phyloP scores from a whole-genome alignment of 2,888 invertebrate species.

The Harpalus rubripes region DNA sequence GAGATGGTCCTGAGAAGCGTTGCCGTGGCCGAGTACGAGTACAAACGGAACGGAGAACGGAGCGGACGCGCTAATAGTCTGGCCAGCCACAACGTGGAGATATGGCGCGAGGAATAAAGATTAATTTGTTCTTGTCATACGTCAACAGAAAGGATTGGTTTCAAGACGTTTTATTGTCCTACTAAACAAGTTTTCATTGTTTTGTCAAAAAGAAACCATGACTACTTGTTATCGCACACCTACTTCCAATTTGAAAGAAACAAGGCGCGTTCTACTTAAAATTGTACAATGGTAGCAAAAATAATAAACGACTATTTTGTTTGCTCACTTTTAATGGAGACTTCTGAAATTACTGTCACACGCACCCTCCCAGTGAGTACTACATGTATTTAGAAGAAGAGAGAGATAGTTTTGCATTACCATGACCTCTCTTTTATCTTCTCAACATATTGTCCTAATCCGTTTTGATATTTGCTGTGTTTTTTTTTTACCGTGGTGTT shows the following conservation, averaged over 20 bases:
- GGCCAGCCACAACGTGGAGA: slow-evolving; percentile 18
- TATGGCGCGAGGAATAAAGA: slow-evolving; percentile 47
- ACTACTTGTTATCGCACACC: background rate
- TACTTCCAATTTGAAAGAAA: background rate
- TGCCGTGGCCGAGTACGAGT: slow-evolving; percentile 8
- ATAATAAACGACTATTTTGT: too few species aligned
- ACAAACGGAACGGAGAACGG: background rate
- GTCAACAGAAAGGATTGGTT: slow-evolving; percentile 44
- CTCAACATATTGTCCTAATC: too few species aligned
- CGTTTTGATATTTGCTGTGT: too few species aligned
- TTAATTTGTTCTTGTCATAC: slow-evolving; percentile 63
- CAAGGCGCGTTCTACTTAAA: too few species aligned
- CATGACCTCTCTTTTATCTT: too few species aligned
- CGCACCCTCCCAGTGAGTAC: too few species aligned
- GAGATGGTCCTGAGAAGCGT: slow-evolving; percentile 2
- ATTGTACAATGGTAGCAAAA: too few species aligned
- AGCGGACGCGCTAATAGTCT: slow-evolving; percentile 47
- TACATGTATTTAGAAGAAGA: too few species aligned
- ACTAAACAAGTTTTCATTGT: background rate
- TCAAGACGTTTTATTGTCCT: slow-evolving; percentile 11
- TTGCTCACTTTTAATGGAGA: too few species aligned
- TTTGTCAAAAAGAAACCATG: background rate
- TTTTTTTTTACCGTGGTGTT: too few species aligned
- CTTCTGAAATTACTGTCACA: too few species aligned
- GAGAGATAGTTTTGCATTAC: too few species aligned